Evolutionary conservation across 2,113 vertebrate genomes (phyloP), one percentile per base, ranked within the genome.

Genomic region (Motacilla tschutschensis): DNA sequence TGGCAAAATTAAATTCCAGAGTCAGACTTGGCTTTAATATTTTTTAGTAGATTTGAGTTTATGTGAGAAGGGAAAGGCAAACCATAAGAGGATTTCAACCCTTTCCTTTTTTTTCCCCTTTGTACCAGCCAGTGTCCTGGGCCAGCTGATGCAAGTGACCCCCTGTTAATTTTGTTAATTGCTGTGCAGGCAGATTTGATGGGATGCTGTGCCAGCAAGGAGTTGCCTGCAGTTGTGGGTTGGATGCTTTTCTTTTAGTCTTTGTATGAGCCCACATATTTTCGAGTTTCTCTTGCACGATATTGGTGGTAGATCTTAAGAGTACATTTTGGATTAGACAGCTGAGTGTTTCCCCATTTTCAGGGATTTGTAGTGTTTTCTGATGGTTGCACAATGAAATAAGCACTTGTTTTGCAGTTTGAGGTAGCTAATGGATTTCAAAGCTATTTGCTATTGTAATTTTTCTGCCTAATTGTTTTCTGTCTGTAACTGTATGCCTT

Each of bases 391-490:
- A 53, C 54, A 60, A 20, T 67, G 78, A 67, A 3, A 85, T 53
- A 67, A 91, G 44, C 57, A 43, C 64, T 84, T 88, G 53, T 29
- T 86, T 92, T 92, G 69, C 62, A 60, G 62, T 93, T 87, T 79
- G 84, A 87, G 57, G 53, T 54, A 87, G 84, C 48, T 94, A 93
- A 93, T 95, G 90, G 79, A 89, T 95, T 90, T 90, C 84, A 71
- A 75, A 91, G 72, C 79, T 79, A 60, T 94, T 91, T 94, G 75
- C 77, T 85, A 4, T 76, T 88, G 70, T 92, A 25, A 76, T 75
- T 69, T 92, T 94, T 89, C 84, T 89, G 43, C 77, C 83, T 91
- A 91, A 89, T 88, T 92, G 74, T 89, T 93, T 89, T 94, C 60
- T 77, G 48, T 78, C 70, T 92, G 91, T 86, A 91, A 88, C 53